Percentiles rank a stretch among this genome's conserved stretches.
phyloP scores from a whole-genome alignment of 1,140 invertebrate genomes.

The Zaprionus tsacasi region DNA sequence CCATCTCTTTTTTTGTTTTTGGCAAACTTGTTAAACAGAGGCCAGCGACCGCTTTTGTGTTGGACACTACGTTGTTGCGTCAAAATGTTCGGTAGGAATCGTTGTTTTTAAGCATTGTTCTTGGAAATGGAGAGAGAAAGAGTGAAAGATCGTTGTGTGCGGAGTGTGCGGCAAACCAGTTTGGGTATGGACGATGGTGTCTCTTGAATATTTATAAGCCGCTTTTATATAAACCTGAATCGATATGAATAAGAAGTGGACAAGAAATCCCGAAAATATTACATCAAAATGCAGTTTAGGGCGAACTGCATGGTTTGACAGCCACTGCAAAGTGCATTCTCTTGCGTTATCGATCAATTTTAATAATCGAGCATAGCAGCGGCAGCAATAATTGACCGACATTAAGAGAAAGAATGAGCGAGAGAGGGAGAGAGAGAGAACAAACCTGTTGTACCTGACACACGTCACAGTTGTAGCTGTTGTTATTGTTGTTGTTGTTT shows the following conservation, averaged over 20 bases:
- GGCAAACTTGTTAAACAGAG: constrained; percentile 76
- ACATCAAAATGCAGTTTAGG: constrained; percentile 55
- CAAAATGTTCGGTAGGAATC: constrained; percentile 58
- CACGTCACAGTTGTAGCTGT: constrained; percentile 45
- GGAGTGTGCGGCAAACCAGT: constrained; percentile 64
- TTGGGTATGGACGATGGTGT: constrained; percentile 33
- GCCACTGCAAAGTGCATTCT: constrained; percentile 27
- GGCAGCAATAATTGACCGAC: constrained; percentile 10
- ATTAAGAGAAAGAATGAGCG: constrained; percentile 14
- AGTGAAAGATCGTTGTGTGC: constrained; percentile 65
- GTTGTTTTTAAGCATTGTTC: constrained; percentile 59
- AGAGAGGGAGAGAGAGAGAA: constrained; percentile 17
- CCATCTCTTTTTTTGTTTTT: constrained; percentile 44
- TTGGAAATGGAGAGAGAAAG: constrained; percentile 79
- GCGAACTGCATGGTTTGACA: constrained; percentile 40
- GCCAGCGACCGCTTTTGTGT: constrained; percentile 72
- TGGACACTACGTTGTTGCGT: constrained; percentile 60
- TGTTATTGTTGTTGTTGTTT: constrained; percentile 39
- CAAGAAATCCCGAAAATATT: constrained; percentile 32
- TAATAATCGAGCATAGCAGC: constrained; percentile 37
- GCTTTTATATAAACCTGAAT: constrained; percentile 61
- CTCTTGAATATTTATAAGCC: constrained; percentile 69
- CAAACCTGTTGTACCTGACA: constrained; percentile 50
- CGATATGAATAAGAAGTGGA: constrained; percentile 17
- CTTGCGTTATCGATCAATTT: constrained; percentile 38